A percentile compares a stretch with the other conserved stretches of the same genome.
Conservation (phyloP, 2,888 invertebrate species). For the Phortica okadai region DNA sequence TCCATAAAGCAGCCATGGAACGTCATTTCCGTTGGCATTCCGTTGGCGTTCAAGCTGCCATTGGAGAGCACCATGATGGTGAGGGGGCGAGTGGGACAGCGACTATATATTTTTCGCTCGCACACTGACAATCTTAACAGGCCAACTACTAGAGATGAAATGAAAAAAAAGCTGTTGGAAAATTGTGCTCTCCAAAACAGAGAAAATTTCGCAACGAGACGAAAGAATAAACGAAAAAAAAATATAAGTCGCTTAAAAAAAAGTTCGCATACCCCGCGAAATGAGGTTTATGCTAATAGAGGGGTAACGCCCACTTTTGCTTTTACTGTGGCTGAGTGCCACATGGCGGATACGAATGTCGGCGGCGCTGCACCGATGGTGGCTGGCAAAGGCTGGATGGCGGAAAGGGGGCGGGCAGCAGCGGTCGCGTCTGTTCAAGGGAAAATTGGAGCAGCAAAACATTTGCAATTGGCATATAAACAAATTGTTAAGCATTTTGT, state of each 20-base stretch:
- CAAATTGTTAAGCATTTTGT: conserved; percentile 40
- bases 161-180: background rate
- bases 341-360: background rate
- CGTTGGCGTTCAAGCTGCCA: conserved; percentile 15
- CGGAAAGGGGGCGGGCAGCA: background rate
- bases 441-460: conserved; percentile 22
- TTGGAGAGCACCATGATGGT: conserved; percentile 8
- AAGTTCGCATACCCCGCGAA: conserved; percentile 13
- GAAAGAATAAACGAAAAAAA: background rate
- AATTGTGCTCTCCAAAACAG: background rate
- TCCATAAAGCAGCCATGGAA: conserved; percentile 47
- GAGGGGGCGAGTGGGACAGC: background rate
- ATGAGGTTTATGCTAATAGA: conserved; percentile 47
- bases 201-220: background rate
- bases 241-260: conserved; percentile 1
- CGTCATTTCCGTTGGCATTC: conserved; percentile 38
- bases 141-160: background rate
- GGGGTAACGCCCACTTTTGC: conserved; percentile 26
- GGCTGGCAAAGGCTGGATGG: background rate
- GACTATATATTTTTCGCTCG: conserved; percentile 24
- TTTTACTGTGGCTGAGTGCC: conserved; percentile 20
- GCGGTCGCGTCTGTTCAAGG: conserved; percentile 16
- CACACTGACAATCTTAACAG: conserved; percentile 24
- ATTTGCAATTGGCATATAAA: conserved; percentile 46
- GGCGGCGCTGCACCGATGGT: background rate